Evolutionary conservation across 2,888 invertebrate species (phyloP), one percentile per base, ranked within the genome.

Genomic region (Hypselothyrea guttata): DNA sequence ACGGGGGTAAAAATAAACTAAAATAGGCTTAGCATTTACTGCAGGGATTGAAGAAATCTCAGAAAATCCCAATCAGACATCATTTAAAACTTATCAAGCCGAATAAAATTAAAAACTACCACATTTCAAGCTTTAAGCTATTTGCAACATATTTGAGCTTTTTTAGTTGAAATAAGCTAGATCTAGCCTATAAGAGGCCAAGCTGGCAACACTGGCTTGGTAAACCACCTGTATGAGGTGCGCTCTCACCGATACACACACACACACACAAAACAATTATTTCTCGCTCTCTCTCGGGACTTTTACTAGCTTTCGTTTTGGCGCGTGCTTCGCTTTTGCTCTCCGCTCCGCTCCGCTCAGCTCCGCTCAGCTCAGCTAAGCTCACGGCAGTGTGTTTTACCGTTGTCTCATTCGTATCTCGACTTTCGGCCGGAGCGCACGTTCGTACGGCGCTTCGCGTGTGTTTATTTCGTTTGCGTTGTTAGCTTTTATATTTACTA

Each of bases 361-460:
- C 13, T 13, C 22, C 22, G 22, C 5, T 22, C 22, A 22, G 22
- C 5, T 22, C 22, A 22, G 51, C 52, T 42, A 15, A 28, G 71
- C 61, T 76, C 73, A 70, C 54, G 47, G 55, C 49, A n/a, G n/a
- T 54, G 49, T 44, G 31, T 38, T 75, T 75, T 66, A 70, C 66
- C 64, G 75, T 73, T 70, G 71, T 15, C 71, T 76, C 83, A 85
- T 76, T 86, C 86, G 79, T 73, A 69, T 70, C 72, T 73, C 66
- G 72, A 40, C 74, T 63, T 74, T 84, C 77, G 70, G 71, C 70
- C 69, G 70, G 71, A 71, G 74, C 74, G 74, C 77, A 85, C 85
- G 85, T 85, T 41, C 45, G 53, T 54, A 56, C 38, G 44, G 51
- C 60, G 46, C 54, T 64, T 56, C 66, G 55, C 57, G 54, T 77